Conservation (phyloP, 2,113 vertebrate species). For the Forbesichthys agassizii region DNA sequence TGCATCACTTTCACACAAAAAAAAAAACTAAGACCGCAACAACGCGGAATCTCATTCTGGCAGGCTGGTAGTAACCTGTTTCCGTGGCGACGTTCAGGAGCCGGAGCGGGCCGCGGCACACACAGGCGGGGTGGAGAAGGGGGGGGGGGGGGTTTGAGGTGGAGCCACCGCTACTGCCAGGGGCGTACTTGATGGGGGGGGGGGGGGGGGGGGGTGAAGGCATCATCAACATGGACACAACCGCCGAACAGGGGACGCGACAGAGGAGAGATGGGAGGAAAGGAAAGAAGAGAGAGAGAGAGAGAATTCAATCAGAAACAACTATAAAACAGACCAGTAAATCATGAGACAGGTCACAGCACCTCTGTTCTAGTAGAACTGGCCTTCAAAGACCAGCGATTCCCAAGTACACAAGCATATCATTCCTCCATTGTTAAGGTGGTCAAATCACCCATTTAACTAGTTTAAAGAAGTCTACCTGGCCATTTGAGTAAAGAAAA, state of each 20-base stretch:
- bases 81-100: conserved; percentile 16
- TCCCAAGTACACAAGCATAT: too few species aligned
- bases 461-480: too few species aligned
- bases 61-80: conserved; percentile 1
- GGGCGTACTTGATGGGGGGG: background rate
- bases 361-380: too few species aligned
- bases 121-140: background rate
- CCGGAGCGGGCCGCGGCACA: background rate
- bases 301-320: too few species aligned
- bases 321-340: too few species aligned
- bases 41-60: background rate
- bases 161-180: conserved; percentile 11
- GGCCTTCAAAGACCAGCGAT: too few species aligned
- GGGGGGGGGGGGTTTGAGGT: conserved; percentile 25
- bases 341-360: too few species aligned
- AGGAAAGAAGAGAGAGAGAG: background rate
- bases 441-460: too few species aligned
- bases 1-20: background rate
- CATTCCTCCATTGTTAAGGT: too few species aligned
- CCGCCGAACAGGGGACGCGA: too few species aligned
- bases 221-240: background rate
- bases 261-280: too few species aligned
- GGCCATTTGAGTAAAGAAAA: too few species aligned
- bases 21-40: background rate
- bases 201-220: background rate